Base-by-base conservation (phyloP, 2,888 invertebrate species). In the Idaea aversata region DNA sequence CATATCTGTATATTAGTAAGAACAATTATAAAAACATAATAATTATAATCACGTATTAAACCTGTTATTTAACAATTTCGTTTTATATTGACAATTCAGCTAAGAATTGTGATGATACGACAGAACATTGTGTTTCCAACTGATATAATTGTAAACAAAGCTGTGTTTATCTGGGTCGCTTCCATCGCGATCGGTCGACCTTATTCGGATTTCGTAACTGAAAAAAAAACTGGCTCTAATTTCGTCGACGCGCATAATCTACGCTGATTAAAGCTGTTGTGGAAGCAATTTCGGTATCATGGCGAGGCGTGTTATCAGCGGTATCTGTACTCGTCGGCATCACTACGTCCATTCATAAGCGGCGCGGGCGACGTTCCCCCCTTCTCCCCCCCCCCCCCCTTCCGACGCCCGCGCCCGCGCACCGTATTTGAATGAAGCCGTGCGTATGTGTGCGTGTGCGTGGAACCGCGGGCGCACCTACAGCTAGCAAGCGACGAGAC, bases 311-410 rank as follows among this genome's bases (percentile, higher is more conserved):
- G 82, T 91, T 91, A 91, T 91, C 90, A 91, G 84, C 83, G 84
- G 80, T 90, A 90, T 90, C 90, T 88, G 81, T 83, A 85, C 25
- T 25, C 25, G 25, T 25, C 86, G 70, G 77, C 81, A 82, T 80
- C 90, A 91, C 91, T 92, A 93, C 91, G 91, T 91, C 89, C 93
- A 93, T 93, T 93, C 93, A 93, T 93, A 84, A 91, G 83, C 15
- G 5, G 34, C 25, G 47, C 47, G 7, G 7, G 47, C 10, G 47
- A 47, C 91, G 91, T 89, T 70, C 88, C 86, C 81, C 13, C 81
- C 75, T 85, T 88, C 13, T 47, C 90, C 91, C 91, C 91, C 89
- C 70, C 88, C 86, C 81, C 10, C 81, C 75, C 85, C 89, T 47
- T 47, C 90, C 91, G 89, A 70, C 88, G 86, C 80, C 78, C 66